phyloP scores from a whole-genome alignment of 2,888 invertebrate species.

The Protodeltote pygarga region DNA sequence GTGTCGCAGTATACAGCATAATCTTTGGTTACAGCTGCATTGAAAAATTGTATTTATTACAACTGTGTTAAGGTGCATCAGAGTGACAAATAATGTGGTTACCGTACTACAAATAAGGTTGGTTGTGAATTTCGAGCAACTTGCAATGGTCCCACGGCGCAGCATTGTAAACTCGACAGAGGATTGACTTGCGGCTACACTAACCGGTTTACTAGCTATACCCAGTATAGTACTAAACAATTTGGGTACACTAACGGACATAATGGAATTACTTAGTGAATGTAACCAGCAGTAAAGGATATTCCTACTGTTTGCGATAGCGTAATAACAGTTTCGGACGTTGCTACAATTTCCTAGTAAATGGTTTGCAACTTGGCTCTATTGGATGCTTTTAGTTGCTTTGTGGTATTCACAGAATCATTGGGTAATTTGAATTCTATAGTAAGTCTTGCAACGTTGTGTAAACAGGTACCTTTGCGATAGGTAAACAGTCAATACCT shows the following conservation, averaged over 20 bases:
- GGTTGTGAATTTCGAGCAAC: background rate
- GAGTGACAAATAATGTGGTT: no score
- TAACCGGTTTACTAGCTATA: conserved; percentile 55
- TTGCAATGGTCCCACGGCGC: conserved; percentile 38
- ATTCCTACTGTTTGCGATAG: conserved; percentile 18
- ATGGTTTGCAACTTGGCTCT: conserved; percentile 4
- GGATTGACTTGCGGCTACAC: conserved; percentile 63
- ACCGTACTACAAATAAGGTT: conserved; percentile 22
- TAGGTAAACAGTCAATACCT: conserved; percentile 2
- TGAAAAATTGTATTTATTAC: no score
- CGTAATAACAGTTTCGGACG: conserved; percentile 13
- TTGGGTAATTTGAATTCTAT: conserved; percentile 1
- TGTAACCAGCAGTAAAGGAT: conserved; percentile 38
- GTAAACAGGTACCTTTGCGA: background rate
- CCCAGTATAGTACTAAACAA: conserved; percentile 33
- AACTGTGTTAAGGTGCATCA: no score
- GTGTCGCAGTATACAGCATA: no score
- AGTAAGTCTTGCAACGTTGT: background rate
- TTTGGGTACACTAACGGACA: conserved; percentile 34
- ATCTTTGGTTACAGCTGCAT: no score
- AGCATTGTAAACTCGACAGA: conserved; percentile 66
- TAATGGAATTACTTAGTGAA: conserved; percentile 49
- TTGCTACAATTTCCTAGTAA: conserved; percentile 10
- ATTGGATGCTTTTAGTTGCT: background rate
- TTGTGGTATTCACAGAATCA: conserved; percentile 9